Evolutionary conservation across 2,797 vertebrate genomes (phyloP), one percentile per base, ranked within the genome.

Genomic region (Epinephelus awoara): DNA sequence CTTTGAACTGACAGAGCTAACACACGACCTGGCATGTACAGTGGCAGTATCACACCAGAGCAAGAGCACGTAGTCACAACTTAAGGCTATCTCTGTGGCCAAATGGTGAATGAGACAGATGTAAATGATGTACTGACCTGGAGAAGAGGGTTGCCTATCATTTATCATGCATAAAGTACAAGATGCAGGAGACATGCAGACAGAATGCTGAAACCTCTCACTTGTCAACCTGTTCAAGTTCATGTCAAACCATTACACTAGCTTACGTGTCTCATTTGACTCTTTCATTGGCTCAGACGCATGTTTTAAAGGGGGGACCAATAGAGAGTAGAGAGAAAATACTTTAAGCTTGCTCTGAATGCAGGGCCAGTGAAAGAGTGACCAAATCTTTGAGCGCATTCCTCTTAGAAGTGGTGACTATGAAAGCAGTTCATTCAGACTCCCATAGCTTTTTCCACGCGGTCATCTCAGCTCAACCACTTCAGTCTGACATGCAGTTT

Each of bases 401-500:
- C 80, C 81, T 91, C 87, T 83, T 72, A 87, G 88, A 91, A 93
- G 91, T 92, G 82, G 91, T 75, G 86, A 92, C 84, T 93, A 90
- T 85, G 85, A 92, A 94, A 94, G 91, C 93, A 84, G 78, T 79
- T 91, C 91, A 92, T 90, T 92, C 91, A 87, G 87, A 90, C 87
- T 89, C 85, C 88, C 80, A 88, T 79, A 90, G 87, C 83, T 74
- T 11, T 51, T 64, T 82, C 75, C 86, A 89, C 84, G 75, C 83
- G 2, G 82, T 88, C 85, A 91, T 75, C 84, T 86, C 91, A 95
- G 91, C 85, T 91, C 93, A 95, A 94, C 94, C 95, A 96, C 94
- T 96, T 94, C 95, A 96, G 93, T 94, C 95, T 88, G 86, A 94
- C 95, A 96, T 96, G 96, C 95, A 95, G 88, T 92, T 94, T 94